Conservation (phyloP, 2,797 vertebrate genomes). For the Melanotaenia maccullochi region DNA sequence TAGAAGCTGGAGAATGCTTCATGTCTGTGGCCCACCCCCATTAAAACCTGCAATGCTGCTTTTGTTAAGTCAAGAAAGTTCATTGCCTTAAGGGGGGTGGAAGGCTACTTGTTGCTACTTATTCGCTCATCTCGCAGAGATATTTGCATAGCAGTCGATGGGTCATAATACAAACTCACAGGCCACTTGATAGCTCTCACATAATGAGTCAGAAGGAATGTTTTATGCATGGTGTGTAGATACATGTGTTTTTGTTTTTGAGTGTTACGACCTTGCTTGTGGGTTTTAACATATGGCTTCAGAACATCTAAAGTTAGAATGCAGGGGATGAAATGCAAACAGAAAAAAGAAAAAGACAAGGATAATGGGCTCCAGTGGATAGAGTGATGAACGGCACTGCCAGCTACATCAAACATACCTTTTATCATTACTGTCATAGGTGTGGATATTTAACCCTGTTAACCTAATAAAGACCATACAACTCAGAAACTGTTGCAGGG, state of each 20-base stretch:
- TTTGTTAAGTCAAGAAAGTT: slow-evolving; percentile 58
- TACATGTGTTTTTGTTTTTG: slow-evolving; percentile 25
- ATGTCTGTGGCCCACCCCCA: slow-evolving; percentile 35
- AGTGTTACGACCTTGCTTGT: neutral
- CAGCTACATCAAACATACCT: neutral
- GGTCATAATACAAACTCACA: slow-evolving; percentile 50
- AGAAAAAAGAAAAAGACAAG: neutral
- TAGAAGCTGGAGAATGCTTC: slow-evolving; percentile 19
- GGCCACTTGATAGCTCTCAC: slow-evolving; percentile 29
- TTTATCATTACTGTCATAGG: neutral
- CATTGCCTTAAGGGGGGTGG: slow-evolving; percentile 32
- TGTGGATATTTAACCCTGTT: neutral
- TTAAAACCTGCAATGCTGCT: slow-evolving; percentile 39
- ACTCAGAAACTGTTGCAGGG: neutral
- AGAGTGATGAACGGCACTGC: neutral
- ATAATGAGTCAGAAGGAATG: slow-evolving; percentile 54
- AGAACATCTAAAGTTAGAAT: neutral
- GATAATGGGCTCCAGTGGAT: neutral
- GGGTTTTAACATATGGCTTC: neutral
- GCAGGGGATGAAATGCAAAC: neutral
- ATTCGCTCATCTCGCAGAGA: slow-evolving; percentile 48
- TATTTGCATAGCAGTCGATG: slow-evolving; percentile 53
- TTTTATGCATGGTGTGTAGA: slow-evolving; percentile 35
- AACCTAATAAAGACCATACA: neutral
- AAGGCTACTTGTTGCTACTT: slow-evolving; percentile 55